phyloP scores from a whole-genome alignment of 2,888 invertebrate species.

The Pteria penguin region DNA sequence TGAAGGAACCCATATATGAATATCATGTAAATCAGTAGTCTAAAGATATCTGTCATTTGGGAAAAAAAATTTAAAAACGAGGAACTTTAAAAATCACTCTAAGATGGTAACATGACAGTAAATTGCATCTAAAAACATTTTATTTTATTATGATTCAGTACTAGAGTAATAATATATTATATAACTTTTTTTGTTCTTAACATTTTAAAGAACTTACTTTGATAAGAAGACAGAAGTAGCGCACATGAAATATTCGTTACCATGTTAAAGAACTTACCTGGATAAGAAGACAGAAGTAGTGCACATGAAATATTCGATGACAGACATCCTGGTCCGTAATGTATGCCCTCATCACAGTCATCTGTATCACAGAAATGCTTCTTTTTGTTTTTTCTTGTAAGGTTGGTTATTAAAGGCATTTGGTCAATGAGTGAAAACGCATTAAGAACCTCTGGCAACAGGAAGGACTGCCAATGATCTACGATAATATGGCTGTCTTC shows the following conservation, averaged over 20 bases:
- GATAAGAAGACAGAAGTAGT: conserved; percentile 80
- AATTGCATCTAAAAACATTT: no score
- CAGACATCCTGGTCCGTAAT: conserved; percentile 74
- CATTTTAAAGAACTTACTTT: conserved; percentile 80
- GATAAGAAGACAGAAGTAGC: conserved; percentile 80
- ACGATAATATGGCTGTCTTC: conserved; percentile 52
- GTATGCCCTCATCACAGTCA: conserved; percentile 83
- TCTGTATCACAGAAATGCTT: conserved; percentile 53
- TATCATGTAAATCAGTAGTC: no score
- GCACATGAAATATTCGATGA: conserved; percentile 75
- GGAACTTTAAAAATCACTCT: no score
- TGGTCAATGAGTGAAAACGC: conserved; percentile 79
- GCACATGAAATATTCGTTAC: conserved; percentile 78
- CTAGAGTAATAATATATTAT: no score
- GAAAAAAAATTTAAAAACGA: no score
- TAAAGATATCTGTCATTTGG: no score
- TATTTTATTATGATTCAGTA: no score
- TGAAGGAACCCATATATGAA: no score
- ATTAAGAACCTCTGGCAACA: conserved; percentile 80
- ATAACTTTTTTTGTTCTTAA: no score
- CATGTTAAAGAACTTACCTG: conserved; percentile 80
- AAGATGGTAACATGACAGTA: no score
- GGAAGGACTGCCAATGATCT: conserved; percentile 84
- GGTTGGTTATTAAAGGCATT: conserved; percentile 42
- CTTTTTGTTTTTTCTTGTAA: conserved; percentile 43